A percentile compares a stretch with the other conserved stretches of the same genome.
These are phyloP conservation scores for Clarias gariepinus DNA, from an alignment of 2,113 vertebrate genomes.

Conservation along the genomic window DNA sequence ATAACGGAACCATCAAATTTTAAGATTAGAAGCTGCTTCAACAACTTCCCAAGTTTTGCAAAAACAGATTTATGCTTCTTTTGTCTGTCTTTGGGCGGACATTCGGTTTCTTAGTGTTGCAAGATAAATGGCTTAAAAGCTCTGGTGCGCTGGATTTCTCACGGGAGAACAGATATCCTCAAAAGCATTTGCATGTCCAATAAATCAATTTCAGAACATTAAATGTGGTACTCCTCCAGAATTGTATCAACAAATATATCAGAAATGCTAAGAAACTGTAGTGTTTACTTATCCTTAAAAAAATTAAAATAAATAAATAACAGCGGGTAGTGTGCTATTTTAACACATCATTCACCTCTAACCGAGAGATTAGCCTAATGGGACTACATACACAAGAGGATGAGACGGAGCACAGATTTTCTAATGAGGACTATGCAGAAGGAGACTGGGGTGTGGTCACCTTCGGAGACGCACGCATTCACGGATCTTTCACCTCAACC, in stretches of 20 bases:
- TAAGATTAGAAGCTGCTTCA: not conserved
- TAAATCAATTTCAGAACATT: not conserved
- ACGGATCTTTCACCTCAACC: conserved; percentile 3
- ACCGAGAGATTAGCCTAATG: conserved; percentile 72
- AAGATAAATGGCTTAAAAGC: conserved; percentile 16
- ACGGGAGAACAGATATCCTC: not conserved
- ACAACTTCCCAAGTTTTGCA: not conserved
- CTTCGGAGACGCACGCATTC: conserved; percentile 35
- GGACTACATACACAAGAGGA: conserved; percentile 72
- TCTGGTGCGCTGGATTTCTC: not conserved
- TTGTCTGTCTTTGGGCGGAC: not conserved
- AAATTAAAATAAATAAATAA: not conserved
- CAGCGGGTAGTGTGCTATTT: conserved; percentile 17
- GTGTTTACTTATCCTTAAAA: not conserved
- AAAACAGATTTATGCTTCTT: not conserved
- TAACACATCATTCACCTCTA: conserved; percentile 31
- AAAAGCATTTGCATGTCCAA: not conserved
- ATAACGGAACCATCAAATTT: not conserved
- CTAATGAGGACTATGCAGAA: conserved; percentile 67
- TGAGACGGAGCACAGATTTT: conserved; percentile 63
- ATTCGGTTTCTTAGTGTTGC: not conserved
- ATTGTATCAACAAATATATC: not conserved
- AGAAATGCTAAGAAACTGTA: not conserved
- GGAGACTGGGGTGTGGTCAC: conserved; percentile 53
- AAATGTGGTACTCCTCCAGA: not conserved